These are phyloP conservation scores for Patagioenas fasciata DNA, from an alignment of 2,113 vertebrate species.

Conservation along the genomic window DNA sequence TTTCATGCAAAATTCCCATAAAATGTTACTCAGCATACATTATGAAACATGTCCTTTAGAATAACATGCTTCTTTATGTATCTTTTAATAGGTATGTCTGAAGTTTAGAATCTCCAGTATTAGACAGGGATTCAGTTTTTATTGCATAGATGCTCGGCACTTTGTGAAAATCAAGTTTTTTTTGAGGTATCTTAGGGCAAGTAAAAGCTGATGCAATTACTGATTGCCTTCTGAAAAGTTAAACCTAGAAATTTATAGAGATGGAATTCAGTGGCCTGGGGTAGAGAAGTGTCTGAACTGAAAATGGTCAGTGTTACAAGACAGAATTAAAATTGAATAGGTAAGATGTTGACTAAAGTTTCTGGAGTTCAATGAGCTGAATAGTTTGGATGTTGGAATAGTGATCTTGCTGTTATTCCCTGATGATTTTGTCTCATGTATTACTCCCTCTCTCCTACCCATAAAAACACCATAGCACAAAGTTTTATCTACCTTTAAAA, in stretches of 20 bases:
- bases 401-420: not conserved
- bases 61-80: not conserved
- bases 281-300: not conserved
- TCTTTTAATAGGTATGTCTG: not conserved
- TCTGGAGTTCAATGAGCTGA: not conserved
- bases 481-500: not conserved
- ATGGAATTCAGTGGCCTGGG: not conserved
- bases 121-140: not conserved
- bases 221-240: not conserved
- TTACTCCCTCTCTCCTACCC: not conserved
- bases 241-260: not conserved
- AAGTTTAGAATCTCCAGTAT: not conserved
- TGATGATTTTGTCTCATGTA: not conserved
- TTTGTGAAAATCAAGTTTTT: not conserved
- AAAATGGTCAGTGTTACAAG: not conserved
- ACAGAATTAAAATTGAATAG: not conserved
- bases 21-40: not conserved
- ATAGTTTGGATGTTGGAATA: not conserved
- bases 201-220: not conserved
- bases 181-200: not conserved
- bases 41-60: not conserved
- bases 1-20: not conserved
- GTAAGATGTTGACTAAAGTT: not conserved
- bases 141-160: not conserved
- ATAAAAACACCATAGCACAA: not conserved